Conservation (phyloP, 2,888 invertebrate genomes). For the Leptarthrus brevirostris region DNA sequence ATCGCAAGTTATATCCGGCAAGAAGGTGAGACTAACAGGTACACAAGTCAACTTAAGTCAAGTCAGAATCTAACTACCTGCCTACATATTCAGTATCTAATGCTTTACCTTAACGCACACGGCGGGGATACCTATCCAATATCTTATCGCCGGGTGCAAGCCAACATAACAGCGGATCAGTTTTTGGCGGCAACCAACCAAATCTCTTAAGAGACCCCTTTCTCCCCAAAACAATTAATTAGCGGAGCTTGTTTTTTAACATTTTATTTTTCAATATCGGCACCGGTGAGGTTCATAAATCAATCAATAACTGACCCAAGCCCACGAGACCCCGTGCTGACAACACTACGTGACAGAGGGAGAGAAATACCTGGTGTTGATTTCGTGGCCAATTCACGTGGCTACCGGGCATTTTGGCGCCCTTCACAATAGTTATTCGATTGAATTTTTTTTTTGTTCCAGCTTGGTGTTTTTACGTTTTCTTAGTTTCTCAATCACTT, state of each 20-base stretch:
- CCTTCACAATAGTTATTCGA: not conserved
- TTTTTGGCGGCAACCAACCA: not conserved
- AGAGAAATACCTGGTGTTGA: constrained; percentile 8
- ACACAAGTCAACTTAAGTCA: too few species aligned
- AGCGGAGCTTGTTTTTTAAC: constrained; percentile 9
- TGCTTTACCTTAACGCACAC: too few species aligned
- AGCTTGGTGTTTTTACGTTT: too few species aligned
- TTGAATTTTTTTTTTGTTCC: not conserved
- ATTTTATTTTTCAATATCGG: constrained; percentile 3
- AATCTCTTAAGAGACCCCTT: not conserved
- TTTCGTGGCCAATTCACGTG: constrained; percentile 27
- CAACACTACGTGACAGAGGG: too few species aligned
- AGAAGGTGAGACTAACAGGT: too few species aligned
- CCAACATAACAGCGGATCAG: not conserved
- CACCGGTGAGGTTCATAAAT: constrained; percentile 19
- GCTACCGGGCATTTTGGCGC: too few species aligned
- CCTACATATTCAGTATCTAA: too few species aligned
- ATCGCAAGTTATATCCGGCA: too few species aligned
- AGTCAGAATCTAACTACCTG: too few species aligned
- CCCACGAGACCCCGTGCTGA: not conserved
- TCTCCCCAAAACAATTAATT: constrained; percentile 37
- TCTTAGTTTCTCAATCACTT: too few species aligned
- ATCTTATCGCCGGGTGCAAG: too few species aligned
- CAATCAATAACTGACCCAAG: constrained; percentile 22
- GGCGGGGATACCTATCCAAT: too few species aligned